Evolutionary conservation across 2,113 vertebrate species (phyloP), one percentile per base, ranked within the genome.

Genomic region (Gadus chalcogrammus): DNA sequence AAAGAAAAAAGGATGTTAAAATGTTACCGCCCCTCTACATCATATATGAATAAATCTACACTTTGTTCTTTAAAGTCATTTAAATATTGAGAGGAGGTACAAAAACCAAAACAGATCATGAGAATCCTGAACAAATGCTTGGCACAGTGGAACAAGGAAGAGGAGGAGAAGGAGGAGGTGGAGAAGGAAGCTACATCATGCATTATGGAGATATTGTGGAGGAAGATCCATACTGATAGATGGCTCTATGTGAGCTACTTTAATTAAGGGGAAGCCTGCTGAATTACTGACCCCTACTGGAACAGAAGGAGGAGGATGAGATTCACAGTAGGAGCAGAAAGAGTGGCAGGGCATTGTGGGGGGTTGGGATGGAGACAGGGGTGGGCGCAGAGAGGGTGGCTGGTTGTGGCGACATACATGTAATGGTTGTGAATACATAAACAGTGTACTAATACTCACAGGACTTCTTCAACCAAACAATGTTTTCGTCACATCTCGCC

Each of bases 141-240:
- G 22, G 60, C 18, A 20, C 12, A 12, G 55, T 58, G 15, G n/a
- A 76, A 74, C 42, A 65, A 67, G 61, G 64, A 22, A 15, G 20
- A 22, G 52, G 71, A 17, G 73, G 48, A 56, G 68, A 5, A 53
- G 38, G 73, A 70, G 69, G 62, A 81, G 70, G 61, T 13, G 38
- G 20, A 72, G 72, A 79, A 67, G 67, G 72, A 77, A 61, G 76
- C 42, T 62, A 61, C 73, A 84, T 85, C 74, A 84, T 85, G 80
- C 82, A 83, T 79, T 79, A 82, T 72, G 67, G 69, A 84, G 69
- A 77, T 48, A 79, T 69, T 74, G 70, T 66, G 18, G 55, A 58
- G 72, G 63, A 75, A 82, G 69, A 60, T 81, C 77, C 60, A 65
- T 80, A 75, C 86, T 85, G 76, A 84, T 75, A 78, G 69, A 84